These are phyloP conservation scores for Bombycilla garrulus DNA, from an alignment of 2,113 vertebrate species.

Conservation along the genomic window DNA sequence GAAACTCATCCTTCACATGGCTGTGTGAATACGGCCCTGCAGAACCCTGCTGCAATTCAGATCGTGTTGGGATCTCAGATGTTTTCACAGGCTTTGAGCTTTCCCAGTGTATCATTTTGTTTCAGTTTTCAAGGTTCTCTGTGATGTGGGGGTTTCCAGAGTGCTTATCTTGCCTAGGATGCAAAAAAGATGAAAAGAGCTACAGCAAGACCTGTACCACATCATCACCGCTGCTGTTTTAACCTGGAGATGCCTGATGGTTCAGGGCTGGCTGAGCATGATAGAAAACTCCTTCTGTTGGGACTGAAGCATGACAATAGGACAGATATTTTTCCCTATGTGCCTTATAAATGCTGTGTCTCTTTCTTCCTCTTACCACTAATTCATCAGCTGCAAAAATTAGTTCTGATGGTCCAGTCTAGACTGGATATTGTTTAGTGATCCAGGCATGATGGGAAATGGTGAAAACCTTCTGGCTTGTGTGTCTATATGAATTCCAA, in stretches of 20 bases:
- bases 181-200: not conserved
- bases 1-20: not conserved
- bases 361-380: not conserved
- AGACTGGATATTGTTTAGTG: not conserved
- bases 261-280: not conserved
- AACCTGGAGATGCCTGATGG: not conserved
- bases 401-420: not conserved
- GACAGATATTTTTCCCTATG: not conserved
- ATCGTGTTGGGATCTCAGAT: not conserved
- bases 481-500: not conserved
- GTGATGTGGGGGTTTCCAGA: not conserved
- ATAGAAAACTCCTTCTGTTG: not conserved
- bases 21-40: not conserved
- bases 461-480: not conserved
- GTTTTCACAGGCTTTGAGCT: not conserved
- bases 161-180: not conserved
- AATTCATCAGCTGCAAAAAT: not conserved
- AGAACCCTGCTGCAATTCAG: not conserved
- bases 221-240: not conserved
- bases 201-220: accelerated
- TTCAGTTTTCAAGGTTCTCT: not conserved
- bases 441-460: not conserved
- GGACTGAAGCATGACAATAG: not conserved
- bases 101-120: not conserved
- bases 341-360: not conserved